These are phyloP conservation scores for Aphidius gifuensis DNA, from an alignment of 1,140 invertebrate species.

Conservation along the genomic window DNA sequence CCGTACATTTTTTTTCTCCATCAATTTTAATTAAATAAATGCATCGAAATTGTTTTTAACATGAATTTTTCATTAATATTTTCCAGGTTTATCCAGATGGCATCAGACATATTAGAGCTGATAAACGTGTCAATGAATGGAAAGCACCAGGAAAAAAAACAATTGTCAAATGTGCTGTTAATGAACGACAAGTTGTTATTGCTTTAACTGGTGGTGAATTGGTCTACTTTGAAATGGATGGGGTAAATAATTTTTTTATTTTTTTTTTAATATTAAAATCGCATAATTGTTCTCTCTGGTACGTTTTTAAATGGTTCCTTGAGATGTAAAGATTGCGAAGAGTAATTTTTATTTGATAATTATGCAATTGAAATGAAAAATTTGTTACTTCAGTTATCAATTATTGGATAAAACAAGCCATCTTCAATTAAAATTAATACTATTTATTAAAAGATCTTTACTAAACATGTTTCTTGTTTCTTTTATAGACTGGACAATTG, in stretches of 20 bases:
- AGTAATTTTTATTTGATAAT: constrained; percentile 28
- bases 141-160: constrained; percentile 96
- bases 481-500: constrained; percentile 85
- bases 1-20: constrained; percentile 5
- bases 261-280: constrained; percentile 10
- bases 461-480: constrained; percentile 7
- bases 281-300: constrained; percentile 41
- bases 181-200: constrained; percentile 97
- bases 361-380: constrained; percentile 8
- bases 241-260: constrained; percentile 64
- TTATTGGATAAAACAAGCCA: constrained; percentile 4
- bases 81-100: constrained; percentile 90
- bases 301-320: constrained; percentile 25
- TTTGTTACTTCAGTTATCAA: neutral
- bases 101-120: constrained; percentile 95
- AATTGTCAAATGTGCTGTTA: constrained; percentile 97
- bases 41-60: constrained; percentile 26
- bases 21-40: neutral
- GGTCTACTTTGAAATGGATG: constrained; percentile 99
- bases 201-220: constrained; percentile 95
- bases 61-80: neutral
- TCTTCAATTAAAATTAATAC: neutral
- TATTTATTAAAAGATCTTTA: constrained; percentile 10
- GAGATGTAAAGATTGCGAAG: constrained; percentile 45
- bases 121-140: constrained; percentile 99